Base-by-base conservation (phyloP, 2,797 vertebrate species). In the Poecilia velifera region DNA sequence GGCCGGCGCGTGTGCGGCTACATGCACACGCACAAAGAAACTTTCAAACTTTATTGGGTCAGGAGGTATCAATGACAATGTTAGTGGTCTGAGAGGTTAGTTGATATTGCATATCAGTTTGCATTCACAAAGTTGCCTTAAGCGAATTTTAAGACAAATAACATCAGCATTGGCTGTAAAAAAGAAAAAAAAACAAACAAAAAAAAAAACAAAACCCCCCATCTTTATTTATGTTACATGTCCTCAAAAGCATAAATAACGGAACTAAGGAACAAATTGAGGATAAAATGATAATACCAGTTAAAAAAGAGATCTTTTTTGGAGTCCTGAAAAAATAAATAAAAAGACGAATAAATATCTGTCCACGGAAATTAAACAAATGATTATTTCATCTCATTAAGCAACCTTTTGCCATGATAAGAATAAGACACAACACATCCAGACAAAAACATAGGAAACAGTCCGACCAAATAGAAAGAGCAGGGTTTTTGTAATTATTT, bases 1-100 rank as follows among this genome's bases (percentile, higher is more conserved):
- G 57, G 34, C 55, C 71, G 62, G 62, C 80, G 71, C 80, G 20
- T 22, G 31, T 39, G 31, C 68, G 7, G 31, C 36, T 76, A 76
- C 79, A 76, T 78, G 78, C 77, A 51, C 72, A 36, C 36, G 45
- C 51, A 73, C 59, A 72, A 72, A 74, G 57, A 66, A 20, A 36
- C 3, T 8, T 36, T 34, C 31, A 36, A 39, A 4, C 64, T 68
- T 68, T 68, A 34, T 62, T 62, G 59, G 36, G 36, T 9, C 18
- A n/a, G 64, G 34, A 9, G 34, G 31, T 68, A 68, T 68, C 36
- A 41, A 25, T 12, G 36, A 68, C 3, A 36, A 49, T 49, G 47
- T 49, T 49, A 49, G 16, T 49, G 16, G 64, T 39, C 34, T 22
- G 34, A 66, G 8, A 66, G 57, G 28, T 18, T 4, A 10, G 31